Evolutionary conservation across 2,888 invertebrate genomes (phyloP).

Genomic region (Eupithecia pulchellata): DNA sequence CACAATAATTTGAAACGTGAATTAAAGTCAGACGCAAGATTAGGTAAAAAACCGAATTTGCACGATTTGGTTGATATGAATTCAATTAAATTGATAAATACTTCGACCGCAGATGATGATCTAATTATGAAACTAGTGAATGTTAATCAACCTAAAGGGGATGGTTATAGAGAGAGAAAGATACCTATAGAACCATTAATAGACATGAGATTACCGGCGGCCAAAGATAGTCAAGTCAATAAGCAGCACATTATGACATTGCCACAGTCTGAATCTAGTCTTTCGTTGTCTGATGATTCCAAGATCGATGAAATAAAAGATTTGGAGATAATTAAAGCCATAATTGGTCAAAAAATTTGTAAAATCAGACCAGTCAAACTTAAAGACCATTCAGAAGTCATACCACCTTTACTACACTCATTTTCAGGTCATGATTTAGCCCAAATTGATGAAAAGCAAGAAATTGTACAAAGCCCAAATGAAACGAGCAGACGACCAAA

Average conservation of each 20-base stretch:
- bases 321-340: conserved; percentile 50
- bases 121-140: background rate
- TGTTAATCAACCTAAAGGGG: background rate
- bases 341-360: conserved; percentile 62
- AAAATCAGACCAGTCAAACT: conserved; percentile 35
- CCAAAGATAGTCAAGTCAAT: background rate
- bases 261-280: background rate
- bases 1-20: background rate
- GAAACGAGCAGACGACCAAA: no score
- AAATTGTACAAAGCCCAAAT: background rate
- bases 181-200: background rate
- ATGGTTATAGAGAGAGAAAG: background rate
- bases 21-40: background rate
- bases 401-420: background rate
- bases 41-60: background rate
- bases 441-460: background rate
- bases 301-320: conserved; percentile 39
- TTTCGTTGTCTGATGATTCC: background rate
- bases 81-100: background rate
- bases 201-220: background rate
- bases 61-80: background rate
- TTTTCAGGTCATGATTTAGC: background rate
- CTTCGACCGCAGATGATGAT: background rate
- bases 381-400: background rate
- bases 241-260: background rate